Evolutionary conservation across 1,140 invertebrate species (phyloP).

Genomic region (Druon quercuslanigerum): DNA sequence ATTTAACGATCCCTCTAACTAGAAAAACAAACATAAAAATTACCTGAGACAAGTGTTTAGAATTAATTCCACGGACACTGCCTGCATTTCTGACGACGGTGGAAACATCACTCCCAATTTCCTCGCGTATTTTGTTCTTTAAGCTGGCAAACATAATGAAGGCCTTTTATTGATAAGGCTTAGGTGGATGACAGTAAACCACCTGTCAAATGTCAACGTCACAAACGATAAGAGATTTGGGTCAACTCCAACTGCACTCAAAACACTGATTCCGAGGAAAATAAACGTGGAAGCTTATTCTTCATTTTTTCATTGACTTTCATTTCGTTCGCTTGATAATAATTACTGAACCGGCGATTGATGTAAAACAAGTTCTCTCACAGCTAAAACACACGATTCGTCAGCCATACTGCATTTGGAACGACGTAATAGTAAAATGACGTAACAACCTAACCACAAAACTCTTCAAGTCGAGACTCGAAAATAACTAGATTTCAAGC

Average conservation of each 20-base stretch:
- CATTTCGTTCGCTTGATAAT: neutral
- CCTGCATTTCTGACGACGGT: constrained; percentile 75
- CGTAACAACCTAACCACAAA: constrained; percentile 1
- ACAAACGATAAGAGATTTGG: constrained; percentile 40
- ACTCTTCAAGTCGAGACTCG: neutral
- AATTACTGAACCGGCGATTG: constrained; percentile 5
- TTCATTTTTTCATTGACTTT: constrained; percentile 1
- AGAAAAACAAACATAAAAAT: constrained; percentile 37
- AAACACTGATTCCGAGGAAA: neutral
- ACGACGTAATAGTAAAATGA: neutral
- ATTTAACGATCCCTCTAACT: constrained; percentile 6
- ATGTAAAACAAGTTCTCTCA: neutral
- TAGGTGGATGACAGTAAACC: constrained; percentile 39
- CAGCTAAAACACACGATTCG: neutral
- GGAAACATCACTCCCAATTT: constrained; percentile 82
- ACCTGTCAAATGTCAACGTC: constrained; percentile 48
- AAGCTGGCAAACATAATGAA: constrained; percentile 79
- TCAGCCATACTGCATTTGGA: neutral
- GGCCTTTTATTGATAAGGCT: constrained; percentile 17
- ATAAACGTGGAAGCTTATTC: neutral
- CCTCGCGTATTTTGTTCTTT: constrained; percentile 85
- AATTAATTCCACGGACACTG: constrained; percentile 76
- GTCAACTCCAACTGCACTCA: neutral
- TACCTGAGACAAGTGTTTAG: constrained; percentile 75
- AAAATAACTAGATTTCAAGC: neutral